phyloP scores from a whole-genome alignment of 1,140 invertebrate genomes.

The Aphidius gifuensis region DNA sequence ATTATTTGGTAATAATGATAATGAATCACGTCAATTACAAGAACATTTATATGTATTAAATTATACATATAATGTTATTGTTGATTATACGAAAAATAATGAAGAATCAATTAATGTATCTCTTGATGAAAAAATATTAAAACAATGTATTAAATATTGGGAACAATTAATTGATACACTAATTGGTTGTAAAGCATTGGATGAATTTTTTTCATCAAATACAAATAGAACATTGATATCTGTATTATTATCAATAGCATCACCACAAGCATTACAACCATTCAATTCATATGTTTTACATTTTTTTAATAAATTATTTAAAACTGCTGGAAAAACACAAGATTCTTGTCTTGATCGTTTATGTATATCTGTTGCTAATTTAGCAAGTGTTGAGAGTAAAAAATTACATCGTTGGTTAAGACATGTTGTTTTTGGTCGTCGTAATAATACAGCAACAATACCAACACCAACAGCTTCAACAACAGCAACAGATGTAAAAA shows the following conservation, averaged over 20 bases:
- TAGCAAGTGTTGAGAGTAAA: conserved; percentile 64
- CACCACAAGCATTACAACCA: conserved; percentile 63
- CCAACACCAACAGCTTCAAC: conserved; percentile 29
- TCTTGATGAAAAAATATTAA: conserved; percentile 67
- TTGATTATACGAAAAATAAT: conserved; percentile 57
- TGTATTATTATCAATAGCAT: conserved; percentile 71
- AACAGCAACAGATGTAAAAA: conserved; percentile 38
- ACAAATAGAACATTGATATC: conserved; percentile 65
- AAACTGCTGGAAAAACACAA: conserved; percentile 60
- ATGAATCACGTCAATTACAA: conserved; percentile 61
- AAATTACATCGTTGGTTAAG: conserved; percentile 69
- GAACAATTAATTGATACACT: conserved; percentile 79
- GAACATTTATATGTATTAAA: conserved; percentile 65
- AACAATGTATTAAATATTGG: conserved; percentile 75
- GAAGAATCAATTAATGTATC: conserved; percentile 48
- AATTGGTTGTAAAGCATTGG: conserved; percentile 75
- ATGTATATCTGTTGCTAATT: conserved; percentile 65
- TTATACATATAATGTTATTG: conserved; percentile 68
- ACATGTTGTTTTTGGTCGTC: conserved; percentile 64
- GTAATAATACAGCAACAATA: conserved; percentile 46
- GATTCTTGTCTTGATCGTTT: conserved; percentile 67
- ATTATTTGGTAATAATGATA: conserved; percentile 62
- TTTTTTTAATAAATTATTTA: conserved; percentile 78
- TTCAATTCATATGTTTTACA: conserved; percentile 77
- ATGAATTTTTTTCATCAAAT: conserved; percentile 71